These are phyloP conservation scores for Myoxocephalus aenaeus DNA, from an alignment of 2,797 vertebrate species.

Conservation along the genomic window DNA sequence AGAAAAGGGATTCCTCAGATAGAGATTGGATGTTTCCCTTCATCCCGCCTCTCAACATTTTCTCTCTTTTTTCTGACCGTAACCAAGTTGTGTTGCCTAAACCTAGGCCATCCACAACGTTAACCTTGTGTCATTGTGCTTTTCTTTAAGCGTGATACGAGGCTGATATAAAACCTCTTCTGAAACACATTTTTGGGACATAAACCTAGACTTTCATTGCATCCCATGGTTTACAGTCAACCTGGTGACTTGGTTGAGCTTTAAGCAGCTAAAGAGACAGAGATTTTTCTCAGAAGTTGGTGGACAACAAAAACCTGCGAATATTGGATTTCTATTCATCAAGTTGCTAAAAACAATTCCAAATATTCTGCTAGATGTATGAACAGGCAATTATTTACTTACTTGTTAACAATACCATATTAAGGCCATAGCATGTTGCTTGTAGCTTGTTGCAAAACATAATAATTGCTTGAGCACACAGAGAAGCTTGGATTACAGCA, in stretches of 20 bases:
- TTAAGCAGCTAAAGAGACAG: not conserved
- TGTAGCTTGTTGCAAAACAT: not conserved
- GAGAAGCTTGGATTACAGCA: not conserved
- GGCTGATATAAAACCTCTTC: not conserved
- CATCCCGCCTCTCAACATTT: not conserved
- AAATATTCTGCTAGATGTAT: not conserved
- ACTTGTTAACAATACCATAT: not conserved
- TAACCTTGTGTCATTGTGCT: too few relatives aligned
- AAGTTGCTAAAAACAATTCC: not conserved
- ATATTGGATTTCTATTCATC: not conserved
- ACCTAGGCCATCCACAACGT: too few relatives aligned
- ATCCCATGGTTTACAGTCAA: too few relatives aligned
- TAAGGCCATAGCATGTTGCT: not conserved
- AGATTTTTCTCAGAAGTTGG: not conserved
- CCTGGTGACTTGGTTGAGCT: not conserved
- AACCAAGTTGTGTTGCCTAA: too few relatives aligned
- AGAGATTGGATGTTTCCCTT: not conserved
- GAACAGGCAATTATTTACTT: not conserved
- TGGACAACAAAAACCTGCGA: not conserved
- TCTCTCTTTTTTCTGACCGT: too few relatives aligned
- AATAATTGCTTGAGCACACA: not conserved
- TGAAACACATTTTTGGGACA: too few relatives aligned
- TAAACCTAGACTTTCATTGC: too few relatives aligned
- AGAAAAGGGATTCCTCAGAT: conserved; percentile 14
- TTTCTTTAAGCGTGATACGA: not conserved